Evolutionary conservation across 2,113 vertebrate genomes (phyloP), one percentile per base, ranked within the genome.

Genomic region (Uria lomvia): DNA sequence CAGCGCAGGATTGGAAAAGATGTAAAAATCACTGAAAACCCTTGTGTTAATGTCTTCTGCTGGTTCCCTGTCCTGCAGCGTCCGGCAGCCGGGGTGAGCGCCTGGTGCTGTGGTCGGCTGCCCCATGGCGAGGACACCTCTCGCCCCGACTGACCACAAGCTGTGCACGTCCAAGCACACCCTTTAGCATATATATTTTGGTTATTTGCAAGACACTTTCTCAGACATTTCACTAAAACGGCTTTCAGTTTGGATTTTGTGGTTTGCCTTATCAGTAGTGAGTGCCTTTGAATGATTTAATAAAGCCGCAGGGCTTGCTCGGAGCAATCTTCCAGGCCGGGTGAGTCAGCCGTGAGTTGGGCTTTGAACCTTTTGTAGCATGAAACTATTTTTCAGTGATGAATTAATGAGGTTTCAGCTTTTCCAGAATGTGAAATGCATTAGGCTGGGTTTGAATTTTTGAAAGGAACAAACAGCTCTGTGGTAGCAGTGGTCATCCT

Each of bases 391-490:
- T 77, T 15, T 42, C 67, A 21, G 63, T 15, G 72, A 52, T 45
- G 95, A 91, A 96, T 97, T 86, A 65, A 71, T 77, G 80, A 95
- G 55, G 86, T 53, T 83, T 91, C 78, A 45, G 81, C 86, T 77
- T 60, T 56, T 70, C 77, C 81, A 42, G 11, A 86, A 74, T 22
- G 30, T 15, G 56, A 79, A 77, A 55, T 2, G 1, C 52, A 1
- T 49, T 2, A 5, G 30, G 62, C 55, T 2, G 5, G 60, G 50
- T 18, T 56, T 38, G 89, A 56, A 4, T 34, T 91, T 86, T 47
- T 22, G 53, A 34, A 74, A 66, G 71, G 63, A 76, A 2, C 40
- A 11, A 79, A 26, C 49, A 75, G 42, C 81, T 81, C 38, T 8
- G 40, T 79, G 82, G 56, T n/a, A 72, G 21, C 72, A 52, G 59